Percentiles rank a stretch among this genome's conserved stretches.
Evolutionary conservation across 2,113 vertebrate species (phyloP).

Genomic region (Cyprinodon brontotheroides): DNA sequence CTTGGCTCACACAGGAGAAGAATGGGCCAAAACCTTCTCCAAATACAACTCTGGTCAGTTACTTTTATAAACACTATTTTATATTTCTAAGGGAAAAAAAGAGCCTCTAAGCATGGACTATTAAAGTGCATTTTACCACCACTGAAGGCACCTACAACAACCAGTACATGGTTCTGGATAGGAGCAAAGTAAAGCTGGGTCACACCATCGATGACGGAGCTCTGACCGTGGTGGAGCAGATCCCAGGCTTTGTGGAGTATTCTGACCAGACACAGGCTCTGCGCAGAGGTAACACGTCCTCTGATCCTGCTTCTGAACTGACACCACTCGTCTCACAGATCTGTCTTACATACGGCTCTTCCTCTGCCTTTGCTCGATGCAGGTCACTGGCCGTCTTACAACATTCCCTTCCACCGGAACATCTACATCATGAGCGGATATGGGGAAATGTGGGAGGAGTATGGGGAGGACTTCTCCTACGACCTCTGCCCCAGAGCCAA

Average conservation of each 20-base stretch:
- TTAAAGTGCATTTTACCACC: too few relatives aligned
- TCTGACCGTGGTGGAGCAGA: conserved; percentile 90
- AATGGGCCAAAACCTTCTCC: conserved; percentile 87
- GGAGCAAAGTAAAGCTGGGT: conserved; percentile 84
- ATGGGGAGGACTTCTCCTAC: conserved; percentile 89
- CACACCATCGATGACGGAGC: conserved; percentile 80
- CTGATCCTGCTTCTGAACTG: not conserved
- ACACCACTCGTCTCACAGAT: not conserved
- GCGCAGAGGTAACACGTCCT: conserved; percentile 80
- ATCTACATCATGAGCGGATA: conserved; percentile 91
- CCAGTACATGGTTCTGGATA: conserved; percentile 92
- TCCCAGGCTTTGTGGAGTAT: conserved; percentile 87
- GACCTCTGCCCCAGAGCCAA: conserved; percentile 92
- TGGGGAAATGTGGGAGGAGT: conserved; percentile 72
- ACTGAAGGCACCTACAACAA: conserved; percentile 91
- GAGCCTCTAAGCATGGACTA: too few relatives aligned
- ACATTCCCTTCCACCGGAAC: conserved; percentile 89
- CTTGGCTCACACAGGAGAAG: conserved; percentile 83
- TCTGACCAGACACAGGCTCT: conserved; percentile 90
- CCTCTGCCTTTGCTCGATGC: not conserved
- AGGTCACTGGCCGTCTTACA: conserved; percentile 97
- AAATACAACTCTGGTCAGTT: conserved; percentile 88
- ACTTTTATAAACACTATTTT: not conserved
- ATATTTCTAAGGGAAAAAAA: too few relatives aligned
- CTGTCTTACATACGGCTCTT: not conserved